Percentiles rank a stretch among this genome's conserved stretches.
These are phyloP conservation scores for Dicycla oo DNA, from an alignment of 2,888 invertebrate genomes.

Conservation along the genomic window DNA sequence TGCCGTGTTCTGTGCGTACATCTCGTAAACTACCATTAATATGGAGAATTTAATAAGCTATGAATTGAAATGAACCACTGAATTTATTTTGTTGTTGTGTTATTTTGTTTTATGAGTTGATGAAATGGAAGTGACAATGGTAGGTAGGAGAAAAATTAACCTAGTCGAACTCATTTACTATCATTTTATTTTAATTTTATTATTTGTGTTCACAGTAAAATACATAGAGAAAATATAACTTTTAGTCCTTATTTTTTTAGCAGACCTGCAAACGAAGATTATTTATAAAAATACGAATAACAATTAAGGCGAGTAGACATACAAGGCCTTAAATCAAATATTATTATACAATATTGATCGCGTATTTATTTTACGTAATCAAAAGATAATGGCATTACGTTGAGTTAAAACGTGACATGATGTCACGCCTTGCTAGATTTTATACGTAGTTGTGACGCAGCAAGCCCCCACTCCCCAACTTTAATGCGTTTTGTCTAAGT, in stretches of 20 bases:
- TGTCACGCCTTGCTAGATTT: no score
- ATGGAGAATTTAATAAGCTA: slow-evolving; percentile 54
- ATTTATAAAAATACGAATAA: neutral
- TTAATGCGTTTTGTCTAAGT: no score
- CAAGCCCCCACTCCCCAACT: no score
- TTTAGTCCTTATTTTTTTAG: no score
- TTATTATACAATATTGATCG: no score
- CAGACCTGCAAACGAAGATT: neutral
- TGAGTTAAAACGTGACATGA: no score
- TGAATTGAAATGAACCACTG: slow-evolving; percentile 48
- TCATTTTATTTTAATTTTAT: neutral
- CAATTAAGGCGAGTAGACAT: neutral
- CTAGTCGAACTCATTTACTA: neutral
- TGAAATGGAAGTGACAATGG: neutral
- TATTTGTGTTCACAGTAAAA: neutral
- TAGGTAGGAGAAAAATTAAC: neutral
- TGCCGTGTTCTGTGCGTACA: slow-evolving; percentile 46
- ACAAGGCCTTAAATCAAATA: neutral
- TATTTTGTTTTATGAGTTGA: slow-evolving; percentile 17
- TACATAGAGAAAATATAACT: neutral
- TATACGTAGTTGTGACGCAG: no score
- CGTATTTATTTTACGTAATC: no score
- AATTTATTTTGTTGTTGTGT: slow-evolving; percentile 35
- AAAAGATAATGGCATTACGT: no score
- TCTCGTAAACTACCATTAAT: slow-evolving; percentile 52